Conservation (phyloP, 1,140 invertebrate genomes). For the Berghia stephanieae region DNA sequence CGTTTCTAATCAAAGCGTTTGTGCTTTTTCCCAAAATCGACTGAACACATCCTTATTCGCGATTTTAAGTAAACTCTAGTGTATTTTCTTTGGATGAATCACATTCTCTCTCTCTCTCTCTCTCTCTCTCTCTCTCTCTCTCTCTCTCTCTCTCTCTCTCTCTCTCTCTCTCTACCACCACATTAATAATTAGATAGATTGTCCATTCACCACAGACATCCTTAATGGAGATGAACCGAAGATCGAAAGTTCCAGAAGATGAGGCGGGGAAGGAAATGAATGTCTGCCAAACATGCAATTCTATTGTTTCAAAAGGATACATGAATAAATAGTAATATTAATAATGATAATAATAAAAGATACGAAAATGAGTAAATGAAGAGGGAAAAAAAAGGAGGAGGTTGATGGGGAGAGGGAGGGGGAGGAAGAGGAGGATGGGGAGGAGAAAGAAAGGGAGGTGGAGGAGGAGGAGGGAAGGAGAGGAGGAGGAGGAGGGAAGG, state of each 20-base stretch:
- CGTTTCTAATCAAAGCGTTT: too few relatives aligned
- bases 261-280: too few relatives aligned
- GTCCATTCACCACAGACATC: too few relatives aligned
- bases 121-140: neutral
- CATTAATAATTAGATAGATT: too few relatives aligned
- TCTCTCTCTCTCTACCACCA: neutral
- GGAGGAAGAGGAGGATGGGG: neutral
- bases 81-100: neutral
- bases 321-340: too few relatives aligned
- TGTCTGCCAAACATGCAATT: too few relatives aligned
- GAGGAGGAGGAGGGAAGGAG: neutral
- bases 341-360: neutral
- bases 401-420: neutral
- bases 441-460: neutral
- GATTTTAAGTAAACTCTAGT: neutral
- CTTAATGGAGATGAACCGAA: too few relatives aligned
- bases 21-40: neutral
- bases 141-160: neutral
- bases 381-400: neutral
- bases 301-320: too few relatives aligned
- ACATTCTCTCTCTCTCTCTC: constrained; percentile 8
- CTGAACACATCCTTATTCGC: neutral
- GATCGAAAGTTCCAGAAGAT: too few relatives aligned
- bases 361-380: neutral
- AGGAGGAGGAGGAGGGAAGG: too few relatives aligned